Evolutionary conservation across 2,888 invertebrate species (phyloP), one percentile per base, ranked within the genome.

Genomic region (Venusia cambrica): DNA sequence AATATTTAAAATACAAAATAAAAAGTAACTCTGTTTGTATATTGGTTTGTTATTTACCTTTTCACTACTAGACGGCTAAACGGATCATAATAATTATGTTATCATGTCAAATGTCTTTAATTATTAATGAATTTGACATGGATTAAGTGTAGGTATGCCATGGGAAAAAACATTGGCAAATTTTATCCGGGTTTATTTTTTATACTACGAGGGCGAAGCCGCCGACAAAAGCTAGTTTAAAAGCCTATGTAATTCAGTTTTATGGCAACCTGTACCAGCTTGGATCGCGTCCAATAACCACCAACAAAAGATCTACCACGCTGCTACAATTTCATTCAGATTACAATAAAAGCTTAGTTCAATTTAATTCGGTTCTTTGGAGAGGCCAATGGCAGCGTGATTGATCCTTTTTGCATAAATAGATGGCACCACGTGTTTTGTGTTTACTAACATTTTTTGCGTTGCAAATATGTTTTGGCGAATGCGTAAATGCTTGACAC

Each of bases 361-460:
- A 11, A 25, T 12, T 1, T 5, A 10, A 14, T 10, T 14, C 21
- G 21, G 20, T 10, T 5, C 2, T 3, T n/a, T 18, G 18, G 14
- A 10, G n/a, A 37, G 43, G 39, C 38, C 42, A 46, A 36, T 38
- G 41, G 11, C 45, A 38, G 29, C 6, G n/a, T 10, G 18, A 35
- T 22, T 32, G 16, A 33, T 17, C 11, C 14, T 13, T 7, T 33
- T 6, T 9, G 3, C 16, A 30, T 9, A 22, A 30, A 39, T 17
- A 54, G 53, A 46, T 41, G 48, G 47, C 48, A 32, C 39, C 45
- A 46, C 45, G 45, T 40, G 46, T 20, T 34, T 22, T 38, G 10
- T 39, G 47, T 49, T 51, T 51, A 46, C 42, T 35, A 51, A 51
- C 42, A 46, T 24, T 35, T 26, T 36, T 35, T 40, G 38, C 26